Evolutionary conservation across 2,888 invertebrate species (phyloP).

Genomic region (Caenorhabditis sinica): DNA sequence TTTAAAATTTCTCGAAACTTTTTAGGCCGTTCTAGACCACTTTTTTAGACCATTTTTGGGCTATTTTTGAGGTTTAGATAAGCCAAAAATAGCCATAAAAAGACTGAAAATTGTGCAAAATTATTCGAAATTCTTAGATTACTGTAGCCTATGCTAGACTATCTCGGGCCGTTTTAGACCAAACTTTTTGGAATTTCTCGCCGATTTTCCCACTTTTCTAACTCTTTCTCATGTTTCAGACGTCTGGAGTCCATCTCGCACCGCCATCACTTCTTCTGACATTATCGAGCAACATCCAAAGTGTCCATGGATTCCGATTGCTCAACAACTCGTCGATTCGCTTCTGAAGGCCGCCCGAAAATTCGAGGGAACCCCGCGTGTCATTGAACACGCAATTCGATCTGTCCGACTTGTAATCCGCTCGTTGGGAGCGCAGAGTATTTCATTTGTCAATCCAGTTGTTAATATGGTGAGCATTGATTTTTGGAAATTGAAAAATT

Average conservation of each 20-base stretch:
- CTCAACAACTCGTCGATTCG: conserved; percentile 36
- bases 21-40: no score
- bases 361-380: conserved; percentile 85
- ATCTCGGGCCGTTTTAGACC: no score
- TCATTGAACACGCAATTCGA: conserved; percentile 95
- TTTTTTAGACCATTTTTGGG: no score
- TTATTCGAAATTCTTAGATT: no score
- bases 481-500: no score
- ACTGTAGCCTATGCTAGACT: no score
- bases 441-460: conserved; percentile 90
- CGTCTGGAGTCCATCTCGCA: background rate
- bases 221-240: background rate
- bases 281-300: no score
- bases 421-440: conserved; percentile 90
- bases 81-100: no score
- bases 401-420: conserved; percentile 87
- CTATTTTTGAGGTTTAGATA: no score
- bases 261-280: background rate
- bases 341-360: conserved; percentile 54
- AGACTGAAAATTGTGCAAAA: no score
- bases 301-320: conserved; percentile 41
- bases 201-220: background rate
- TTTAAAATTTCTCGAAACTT: no score
- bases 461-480: conserved; percentile 90
- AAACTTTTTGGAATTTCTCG: no score